Evolutionary conservation across 2,888 invertebrate genomes (phyloP).

Genomic region (Drosophila ezoana): DNA sequence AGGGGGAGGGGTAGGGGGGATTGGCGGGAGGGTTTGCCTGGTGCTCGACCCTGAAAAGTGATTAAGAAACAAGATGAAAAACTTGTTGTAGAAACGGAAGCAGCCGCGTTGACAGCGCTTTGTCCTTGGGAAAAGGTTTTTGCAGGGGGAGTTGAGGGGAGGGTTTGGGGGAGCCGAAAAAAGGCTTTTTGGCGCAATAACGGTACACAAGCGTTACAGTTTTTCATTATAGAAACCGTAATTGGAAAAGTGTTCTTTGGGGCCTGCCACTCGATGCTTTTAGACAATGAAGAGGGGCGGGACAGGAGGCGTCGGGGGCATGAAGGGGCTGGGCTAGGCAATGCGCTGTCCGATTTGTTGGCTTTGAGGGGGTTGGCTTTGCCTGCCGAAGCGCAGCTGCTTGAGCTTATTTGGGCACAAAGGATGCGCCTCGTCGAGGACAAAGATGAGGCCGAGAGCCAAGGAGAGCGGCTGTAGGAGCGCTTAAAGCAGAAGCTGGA

Average conservation of each 20-base stretch:
- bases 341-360: constrained; percentile 77
- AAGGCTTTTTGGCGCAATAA: constrained; percentile 60
- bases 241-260: constrained; percentile 78
- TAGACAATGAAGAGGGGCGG: constrained; percentile 59
- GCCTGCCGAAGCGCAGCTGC: constrained; percentile 58
- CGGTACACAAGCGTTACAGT: constrained; percentile 72
- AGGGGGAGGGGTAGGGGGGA: too few species aligned
- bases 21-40: constrained; percentile 22
- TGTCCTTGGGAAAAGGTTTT: constrained; percentile 61
- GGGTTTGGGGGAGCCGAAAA: constrained; percentile 22
- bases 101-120: constrained; percentile 50
- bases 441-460: constrained; percentile 26
- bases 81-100: constrained; percentile 64
- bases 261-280: constrained; percentile 79
- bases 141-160: background rate
- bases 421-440: constrained; percentile 37
- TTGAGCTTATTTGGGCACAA: constrained; percentile 65
- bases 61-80: constrained; percentile 70
- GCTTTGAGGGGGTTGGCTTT: constrained; percentile 52
- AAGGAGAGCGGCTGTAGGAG: constrained; percentile 10
- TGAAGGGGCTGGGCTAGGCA: constrained; percentile 23
- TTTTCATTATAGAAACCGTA: constrained; percentile 72
- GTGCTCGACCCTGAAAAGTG: constrained; percentile 80
- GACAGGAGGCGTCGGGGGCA: too few species aligned
- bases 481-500: constrained; percentile 5